Conservation (phyloP, 1,140 invertebrate genomes). For the Limonius californicus region DNA sequence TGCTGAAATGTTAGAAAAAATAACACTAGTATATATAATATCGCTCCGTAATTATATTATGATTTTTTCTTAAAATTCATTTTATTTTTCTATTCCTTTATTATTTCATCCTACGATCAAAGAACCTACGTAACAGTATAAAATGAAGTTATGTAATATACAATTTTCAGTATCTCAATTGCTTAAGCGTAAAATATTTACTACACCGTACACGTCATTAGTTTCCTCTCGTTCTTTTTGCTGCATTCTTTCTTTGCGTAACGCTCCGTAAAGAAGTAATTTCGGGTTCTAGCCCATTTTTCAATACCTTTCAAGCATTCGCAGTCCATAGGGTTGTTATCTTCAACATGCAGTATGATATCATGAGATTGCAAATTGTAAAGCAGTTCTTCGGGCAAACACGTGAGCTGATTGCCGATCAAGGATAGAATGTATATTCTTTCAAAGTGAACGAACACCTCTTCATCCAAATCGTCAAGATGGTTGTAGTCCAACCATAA, state of each 20-base stretch:
- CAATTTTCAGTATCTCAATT: too few relatives aligned
- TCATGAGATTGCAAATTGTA: conserved; percentile 22
- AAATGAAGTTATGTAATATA: too few relatives aligned
- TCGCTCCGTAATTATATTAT: too few relatives aligned
- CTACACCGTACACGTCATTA: too few relatives aligned
- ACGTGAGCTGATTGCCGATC: conserved; percentile 36
- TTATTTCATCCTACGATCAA: too few relatives aligned
- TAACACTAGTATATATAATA: too few relatives aligned
- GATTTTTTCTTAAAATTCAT: too few relatives aligned
- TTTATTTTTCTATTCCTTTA: too few relatives aligned
- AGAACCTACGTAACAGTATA: too few relatives aligned
- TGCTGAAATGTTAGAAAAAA: too few relatives aligned
- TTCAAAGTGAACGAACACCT: conserved; percentile 29
- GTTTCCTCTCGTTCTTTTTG: conserved; percentile 1
- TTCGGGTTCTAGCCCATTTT: background rate
- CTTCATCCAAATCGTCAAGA: conserved; percentile 32
- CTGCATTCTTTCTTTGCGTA: background rate
- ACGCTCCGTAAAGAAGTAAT: background rate
- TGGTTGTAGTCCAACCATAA: conserved; percentile 41
- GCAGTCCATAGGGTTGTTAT: background rate
- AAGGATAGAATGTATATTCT: conserved; percentile 35
- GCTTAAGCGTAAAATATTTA: too few relatives aligned
- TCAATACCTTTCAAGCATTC: background rate
- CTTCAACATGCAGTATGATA: background rate
- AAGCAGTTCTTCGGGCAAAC: conserved; percentile 34